A percentile compares a stretch with the other conserved stretches of the same genome.
phyloP scores from a whole-genome alignment of 2,888 invertebrate genomes.

The Eubasilissa splendida region DNA sequence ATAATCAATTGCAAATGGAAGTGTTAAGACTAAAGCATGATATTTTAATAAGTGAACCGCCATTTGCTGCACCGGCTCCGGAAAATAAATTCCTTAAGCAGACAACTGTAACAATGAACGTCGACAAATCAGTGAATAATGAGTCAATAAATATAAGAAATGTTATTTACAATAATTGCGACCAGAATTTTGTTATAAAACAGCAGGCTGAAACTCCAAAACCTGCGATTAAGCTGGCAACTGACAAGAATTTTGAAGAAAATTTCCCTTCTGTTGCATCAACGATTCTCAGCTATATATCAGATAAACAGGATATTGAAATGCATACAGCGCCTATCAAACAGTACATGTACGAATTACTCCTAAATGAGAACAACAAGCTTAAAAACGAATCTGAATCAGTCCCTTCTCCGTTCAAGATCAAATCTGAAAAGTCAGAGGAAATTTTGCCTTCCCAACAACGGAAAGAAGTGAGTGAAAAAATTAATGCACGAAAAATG shows the following conservation, averaged over 20 bases:
- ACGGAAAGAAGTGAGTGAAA: not conserved
- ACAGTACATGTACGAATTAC: constrained; percentile 23
- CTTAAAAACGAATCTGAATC: not conserved
- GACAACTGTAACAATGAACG: not conserved
- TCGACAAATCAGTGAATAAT: not conserved
- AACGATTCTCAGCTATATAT: constrained; percentile 30
- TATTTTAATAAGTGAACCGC: not conserved
- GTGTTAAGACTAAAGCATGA: not conserved
- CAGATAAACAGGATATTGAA: constrained; percentile 35
- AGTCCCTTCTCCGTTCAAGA: constrained; percentile 1
- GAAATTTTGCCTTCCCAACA: not conserved
- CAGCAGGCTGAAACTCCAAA: not conserved
- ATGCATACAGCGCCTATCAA: constrained; percentile 19
- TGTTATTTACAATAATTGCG: constrained; percentile 46
- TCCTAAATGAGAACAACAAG: constrained; percentile 19
- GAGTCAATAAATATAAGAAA: constrained; percentile 45
- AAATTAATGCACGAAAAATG: too few species aligned
- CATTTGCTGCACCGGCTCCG: not conserved
- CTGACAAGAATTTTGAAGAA: not conserved
- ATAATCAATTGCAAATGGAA: constrained; percentile 8
- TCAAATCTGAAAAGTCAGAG: constrained; percentile 22
- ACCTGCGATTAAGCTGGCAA: not conserved
- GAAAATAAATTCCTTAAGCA: not conserved
- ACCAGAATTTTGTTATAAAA: constrained; percentile 31
- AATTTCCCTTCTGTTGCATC: constrained; percentile 40